Conservation (phyloP, 1,140 invertebrate genomes). For the Leptonema lineaticorne region DNA sequence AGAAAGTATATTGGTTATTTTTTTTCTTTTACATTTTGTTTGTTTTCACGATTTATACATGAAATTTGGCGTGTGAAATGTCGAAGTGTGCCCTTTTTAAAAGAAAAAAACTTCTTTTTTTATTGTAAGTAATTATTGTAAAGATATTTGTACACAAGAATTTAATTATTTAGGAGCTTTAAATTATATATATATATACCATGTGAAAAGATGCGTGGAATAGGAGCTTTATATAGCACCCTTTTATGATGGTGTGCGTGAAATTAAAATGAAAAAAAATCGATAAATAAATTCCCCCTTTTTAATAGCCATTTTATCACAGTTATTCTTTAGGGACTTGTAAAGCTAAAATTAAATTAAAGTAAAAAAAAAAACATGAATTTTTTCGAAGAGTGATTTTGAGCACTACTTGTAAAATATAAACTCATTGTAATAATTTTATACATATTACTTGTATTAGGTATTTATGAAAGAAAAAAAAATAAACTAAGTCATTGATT, state of each 20-base stretch:
- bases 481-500: constrained; percentile 41
- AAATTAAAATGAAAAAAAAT: too few species aligned
- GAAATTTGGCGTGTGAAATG: not conserved
- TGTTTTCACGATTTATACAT: not conserved
- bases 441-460: constrained; percentile 41
- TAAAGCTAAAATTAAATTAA: constrained; percentile 20
- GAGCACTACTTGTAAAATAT: constrained; percentile 36
- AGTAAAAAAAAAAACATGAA: too few species aligned
- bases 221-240: constrained; percentile 18
- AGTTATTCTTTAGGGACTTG: constrained; percentile 12
- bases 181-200: not conserved
- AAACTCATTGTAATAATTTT: constrained; percentile 41
- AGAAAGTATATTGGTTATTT: not conserved
- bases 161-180: constrained; percentile 25
- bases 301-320: constrained; percentile 9
- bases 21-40: too few species aligned
- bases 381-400: constrained; percentile 34
- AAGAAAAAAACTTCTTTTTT: constrained; percentile 7
- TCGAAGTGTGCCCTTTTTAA: not conserved
- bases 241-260: not conserved
- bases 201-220: constrained; percentile 4
- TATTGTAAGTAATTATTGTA: constrained; percentile 20
- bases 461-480: constrained; percentile 41
- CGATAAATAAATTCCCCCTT: not conserved
- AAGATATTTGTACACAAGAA: constrained; percentile 23